Evolutionary conservation across 2,888 invertebrate genomes (phyloP).

Genomic region (Meiosimyza platycephala): DNA sequence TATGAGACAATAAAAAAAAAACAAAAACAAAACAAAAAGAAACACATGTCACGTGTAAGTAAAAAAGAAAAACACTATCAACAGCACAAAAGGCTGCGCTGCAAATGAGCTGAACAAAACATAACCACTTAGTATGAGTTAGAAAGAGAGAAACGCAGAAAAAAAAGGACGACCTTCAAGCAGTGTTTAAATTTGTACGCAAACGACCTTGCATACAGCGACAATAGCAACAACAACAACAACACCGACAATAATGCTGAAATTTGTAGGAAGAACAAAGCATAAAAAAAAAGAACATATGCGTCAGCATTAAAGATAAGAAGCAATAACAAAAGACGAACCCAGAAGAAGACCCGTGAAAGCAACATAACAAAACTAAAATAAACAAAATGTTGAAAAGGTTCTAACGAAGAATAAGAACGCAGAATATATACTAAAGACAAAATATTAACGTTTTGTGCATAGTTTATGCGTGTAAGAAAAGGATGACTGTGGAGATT

Average conservation of each 20-base stretch:
- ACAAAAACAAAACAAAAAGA: too few relatives aligned
- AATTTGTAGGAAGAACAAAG: not conserved
- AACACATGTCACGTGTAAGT: too few relatives aligned
- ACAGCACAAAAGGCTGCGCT: not conserved
- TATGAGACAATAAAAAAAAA: too few relatives aligned
- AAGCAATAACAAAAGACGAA: slow-evolving; percentile 4
- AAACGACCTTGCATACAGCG: slow-evolving; percentile 67
- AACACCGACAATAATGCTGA: slow-evolving; percentile 22
- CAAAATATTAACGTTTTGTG: too few relatives aligned
- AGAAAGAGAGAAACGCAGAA: slow-evolving; percentile 37
- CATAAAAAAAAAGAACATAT: slow-evolving; percentile 24
- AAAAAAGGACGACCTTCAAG: slow-evolving; percentile 68
- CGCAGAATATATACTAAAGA: too few relatives aligned
- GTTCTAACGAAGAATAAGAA: not conserved
- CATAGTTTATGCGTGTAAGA: too few relatives aligned
- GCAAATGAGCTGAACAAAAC: slow-evolving; percentile 31
- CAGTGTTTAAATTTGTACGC: slow-evolving; percentile 67
- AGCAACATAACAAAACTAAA: not conserved
- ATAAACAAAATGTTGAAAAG: slow-evolving; percentile 3
- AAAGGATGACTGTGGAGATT: too few relatives aligned
- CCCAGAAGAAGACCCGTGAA: not conserved
- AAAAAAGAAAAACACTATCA: too few relatives aligned
- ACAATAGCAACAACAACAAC: slow-evolving; percentile 53
- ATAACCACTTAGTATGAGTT: not conserved
- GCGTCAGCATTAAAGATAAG: slow-evolving; percentile 30